Percentiles rank a stretch among this genome's conserved stretches.
Evolutionary conservation across 2,113 vertebrate species (phyloP).

Genomic region (Rhineura floridana): DNA sequence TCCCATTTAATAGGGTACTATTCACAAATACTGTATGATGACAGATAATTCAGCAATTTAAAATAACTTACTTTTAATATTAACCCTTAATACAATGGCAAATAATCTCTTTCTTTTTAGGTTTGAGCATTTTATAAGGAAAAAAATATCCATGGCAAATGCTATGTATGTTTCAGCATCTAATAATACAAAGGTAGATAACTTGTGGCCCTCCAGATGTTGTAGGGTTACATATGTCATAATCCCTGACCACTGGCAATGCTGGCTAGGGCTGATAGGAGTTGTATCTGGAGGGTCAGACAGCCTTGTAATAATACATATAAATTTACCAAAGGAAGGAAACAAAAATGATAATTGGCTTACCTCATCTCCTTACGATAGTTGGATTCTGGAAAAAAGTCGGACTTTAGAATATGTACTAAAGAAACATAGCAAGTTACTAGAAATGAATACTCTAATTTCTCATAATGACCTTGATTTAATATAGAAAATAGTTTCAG

Average conservation of each 20-base stretch:
- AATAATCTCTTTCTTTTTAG: background rate
- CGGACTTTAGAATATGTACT: constrained; percentile 2
- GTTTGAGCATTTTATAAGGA: background rate
- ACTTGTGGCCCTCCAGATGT: too few relatives aligned
- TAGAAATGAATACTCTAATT: background rate
- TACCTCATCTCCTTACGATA: constrained; percentile 78
- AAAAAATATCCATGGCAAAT: background rate
- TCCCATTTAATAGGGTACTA: background rate
- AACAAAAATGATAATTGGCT: constrained; percentile 41
- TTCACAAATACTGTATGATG: background rate
- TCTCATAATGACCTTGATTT: fast-evolving
- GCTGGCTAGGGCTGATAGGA: too few relatives aligned
- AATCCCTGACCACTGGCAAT: background rate
- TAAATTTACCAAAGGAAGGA: background rate
- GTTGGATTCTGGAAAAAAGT: constrained; percentile 67
- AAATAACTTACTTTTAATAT: background rate
- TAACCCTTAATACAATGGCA: background rate
- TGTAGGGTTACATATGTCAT: too few relatives aligned
- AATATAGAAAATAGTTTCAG: background rate
- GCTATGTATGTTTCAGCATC: background rate
- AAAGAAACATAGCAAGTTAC: background rate
- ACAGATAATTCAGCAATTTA: background rate
- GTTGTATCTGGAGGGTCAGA: too few relatives aligned
- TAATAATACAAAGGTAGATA: background rate
- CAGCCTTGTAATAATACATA: background rate